Evolutionary conservation across 2,888 invertebrate genomes (phyloP).

Genomic region (Argyresthia goedartella): DNA sequence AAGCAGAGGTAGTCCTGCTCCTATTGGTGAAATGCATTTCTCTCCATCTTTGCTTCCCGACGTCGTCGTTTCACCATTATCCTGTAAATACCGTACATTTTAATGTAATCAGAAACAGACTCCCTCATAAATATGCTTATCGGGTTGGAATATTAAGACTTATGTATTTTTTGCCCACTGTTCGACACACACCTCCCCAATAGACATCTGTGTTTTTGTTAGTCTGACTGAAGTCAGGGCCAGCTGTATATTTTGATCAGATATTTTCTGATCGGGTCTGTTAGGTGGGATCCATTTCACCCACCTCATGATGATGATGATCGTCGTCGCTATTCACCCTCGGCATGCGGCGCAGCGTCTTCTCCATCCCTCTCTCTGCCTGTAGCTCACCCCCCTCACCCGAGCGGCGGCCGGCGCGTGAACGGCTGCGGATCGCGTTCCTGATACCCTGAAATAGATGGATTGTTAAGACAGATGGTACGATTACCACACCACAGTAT

Average conservation of each 20-base stretch:
- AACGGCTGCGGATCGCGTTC: slow-evolving; percentile 70
- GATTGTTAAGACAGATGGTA: no score
- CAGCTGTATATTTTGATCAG: no score
- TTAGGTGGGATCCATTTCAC: neutral
- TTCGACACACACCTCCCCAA: no score
- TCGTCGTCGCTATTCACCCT: slow-evolving; percentile 81
- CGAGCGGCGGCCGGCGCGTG: slow-evolving; percentile 65
- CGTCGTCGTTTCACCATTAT: slow-evolving; percentile 50
- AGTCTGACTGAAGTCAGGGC: no score
- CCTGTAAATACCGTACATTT: slow-evolving; percentile 30
- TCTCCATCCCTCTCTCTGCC: slow-evolving; percentile 50
- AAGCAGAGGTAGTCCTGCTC: slow-evolving; percentile 86
- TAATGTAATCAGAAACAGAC: neutral
- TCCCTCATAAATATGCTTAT: neutral
- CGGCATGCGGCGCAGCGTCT: slow-evolving; percentile 78
- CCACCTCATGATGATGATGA: slow-evolving; percentile 52
- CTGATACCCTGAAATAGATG: slow-evolving; percentile 58
- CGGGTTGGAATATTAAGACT: no score
- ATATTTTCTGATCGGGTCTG: no score
- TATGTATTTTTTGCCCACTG: no score
- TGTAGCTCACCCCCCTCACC: slow-evolving; percentile 76
- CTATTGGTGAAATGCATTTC: slow-evolving; percentile 80
- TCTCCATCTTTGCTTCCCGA: slow-evolving; percentile 65
- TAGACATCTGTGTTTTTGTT: no score
- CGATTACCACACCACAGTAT: no score